Evolutionary conservation across 2,113 vertebrate species (phyloP).

Genomic region (Colossoma macropomum): DNA sequence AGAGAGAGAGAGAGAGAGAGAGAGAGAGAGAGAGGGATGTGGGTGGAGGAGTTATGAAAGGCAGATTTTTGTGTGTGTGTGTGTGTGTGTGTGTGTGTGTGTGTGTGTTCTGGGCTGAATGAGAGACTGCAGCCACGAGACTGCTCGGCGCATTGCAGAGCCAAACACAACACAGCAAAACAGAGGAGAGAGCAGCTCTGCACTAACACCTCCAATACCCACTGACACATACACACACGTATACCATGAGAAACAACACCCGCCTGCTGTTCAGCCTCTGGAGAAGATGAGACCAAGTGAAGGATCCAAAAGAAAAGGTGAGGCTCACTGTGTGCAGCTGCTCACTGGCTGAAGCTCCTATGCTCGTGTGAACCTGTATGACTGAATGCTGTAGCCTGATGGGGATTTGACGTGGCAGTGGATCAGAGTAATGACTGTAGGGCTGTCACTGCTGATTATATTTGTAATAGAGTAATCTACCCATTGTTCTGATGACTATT

Average conservation of each 20-base stretch:
- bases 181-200: background rate
- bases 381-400: background rate
- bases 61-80: slow-evolving; percentile 13
- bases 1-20: too few species aligned
- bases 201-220: background rate
- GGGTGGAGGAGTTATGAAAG: slow-evolving; percentile 46
- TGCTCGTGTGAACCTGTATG: background rate
- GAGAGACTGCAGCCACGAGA: slow-evolving; percentile 4
- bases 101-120: slow-evolving; percentile 18
- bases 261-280: background rate
- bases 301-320: background rate
- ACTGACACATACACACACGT: background rate
- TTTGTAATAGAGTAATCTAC: background rate
- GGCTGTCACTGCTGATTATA: background rate
- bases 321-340: background rate
- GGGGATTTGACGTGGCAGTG: background rate
- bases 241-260: background rate
- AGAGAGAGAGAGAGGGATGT: slow-evolving; percentile 14
- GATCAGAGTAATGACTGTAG: background rate
- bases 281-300: background rate
- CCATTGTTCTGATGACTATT: background rate
- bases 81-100: background rate
- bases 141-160: background rate
- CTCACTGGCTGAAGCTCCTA: background rate
- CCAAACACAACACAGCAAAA: slow-evolving; percentile 23